phyloP scores from a whole-genome alignment of 2,797 vertebrate genomes.

The Trematomus bernacchii region DNA sequence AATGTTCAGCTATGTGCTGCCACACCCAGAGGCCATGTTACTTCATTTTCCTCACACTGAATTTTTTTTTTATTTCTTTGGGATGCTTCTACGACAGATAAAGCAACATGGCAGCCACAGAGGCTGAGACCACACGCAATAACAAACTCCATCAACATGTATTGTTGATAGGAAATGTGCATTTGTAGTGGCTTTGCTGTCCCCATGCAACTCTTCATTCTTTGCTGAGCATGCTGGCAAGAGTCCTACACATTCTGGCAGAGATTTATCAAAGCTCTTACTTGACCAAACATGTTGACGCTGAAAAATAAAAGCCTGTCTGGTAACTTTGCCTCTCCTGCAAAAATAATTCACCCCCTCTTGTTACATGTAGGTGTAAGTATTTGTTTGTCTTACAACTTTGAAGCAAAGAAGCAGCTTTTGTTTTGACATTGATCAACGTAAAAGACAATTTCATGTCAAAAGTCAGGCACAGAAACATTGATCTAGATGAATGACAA shows the following conservation, averaged over 20 bases:
- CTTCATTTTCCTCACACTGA: background rate
- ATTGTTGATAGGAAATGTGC: background rate
- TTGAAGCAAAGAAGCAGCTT: too few species aligned
- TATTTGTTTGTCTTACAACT: background rate
- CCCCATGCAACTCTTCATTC: background rate
- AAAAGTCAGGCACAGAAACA: background rate
- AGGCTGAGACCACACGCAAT: conserved; percentile 1
- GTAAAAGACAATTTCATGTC: background rate
- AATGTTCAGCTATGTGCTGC: conserved; percentile 19
- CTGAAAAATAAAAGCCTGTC: background rate
- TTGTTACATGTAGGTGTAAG: background rate
- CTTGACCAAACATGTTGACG: conserved; percentile 17
- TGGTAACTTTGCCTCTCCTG: background rate
- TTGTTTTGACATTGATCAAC: background rate
- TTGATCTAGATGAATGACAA: background rate
- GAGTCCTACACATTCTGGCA: background rate
- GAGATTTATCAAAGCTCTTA: background rate
- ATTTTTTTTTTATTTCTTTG: background rate
- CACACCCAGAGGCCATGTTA: conserved; percentile 49
- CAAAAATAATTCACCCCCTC: background rate
- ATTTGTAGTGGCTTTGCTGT: background rate
- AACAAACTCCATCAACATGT: conserved; percentile 13
- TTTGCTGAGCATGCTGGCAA: background rate
- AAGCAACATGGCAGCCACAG: conserved; percentile 8
- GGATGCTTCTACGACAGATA: background rate